Conservation (phyloP, 2,797 vertebrate genomes). For the Microctenopoma steveboyesi region DNA sequence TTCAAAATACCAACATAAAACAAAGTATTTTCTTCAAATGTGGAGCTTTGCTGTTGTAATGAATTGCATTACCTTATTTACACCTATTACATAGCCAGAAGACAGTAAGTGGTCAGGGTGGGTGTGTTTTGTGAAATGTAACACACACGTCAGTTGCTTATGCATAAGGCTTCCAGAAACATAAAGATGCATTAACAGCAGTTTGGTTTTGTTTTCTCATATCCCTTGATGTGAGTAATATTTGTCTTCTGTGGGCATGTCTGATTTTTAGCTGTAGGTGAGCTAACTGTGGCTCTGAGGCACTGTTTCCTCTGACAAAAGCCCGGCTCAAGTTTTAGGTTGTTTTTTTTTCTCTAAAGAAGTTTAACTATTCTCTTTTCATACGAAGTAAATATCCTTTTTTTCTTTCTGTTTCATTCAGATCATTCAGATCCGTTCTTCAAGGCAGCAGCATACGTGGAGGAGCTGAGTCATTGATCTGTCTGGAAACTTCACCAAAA, state of each 20-base stretch:
- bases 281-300: not conserved
- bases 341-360: not conserved
- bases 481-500: not conserved
- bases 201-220: not conserved
- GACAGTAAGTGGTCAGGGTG: no score
- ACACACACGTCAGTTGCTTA: no score
- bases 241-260: not conserved
- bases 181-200: not conserved
- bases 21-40: no score
- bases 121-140: no score
- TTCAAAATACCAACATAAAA: no score
- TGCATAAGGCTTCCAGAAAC: no score
- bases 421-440: conserved; percentile 29
- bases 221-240: not conserved
- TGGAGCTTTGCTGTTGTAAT: no score
- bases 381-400: not conserved
- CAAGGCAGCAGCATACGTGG: conserved; percentile 10
- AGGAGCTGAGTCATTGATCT: not conserved
- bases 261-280: conserved; percentile 2
- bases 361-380: conserved; percentile 1
- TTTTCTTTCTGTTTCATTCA: conserved; percentile 32
- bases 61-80: no score
- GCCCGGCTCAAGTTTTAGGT: fast-evolving
- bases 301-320: conserved; percentile 27
- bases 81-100: no score